Conservation (phyloP, 2,113 vertebrate genomes). For the Formicarius rufipectus region DNA sequence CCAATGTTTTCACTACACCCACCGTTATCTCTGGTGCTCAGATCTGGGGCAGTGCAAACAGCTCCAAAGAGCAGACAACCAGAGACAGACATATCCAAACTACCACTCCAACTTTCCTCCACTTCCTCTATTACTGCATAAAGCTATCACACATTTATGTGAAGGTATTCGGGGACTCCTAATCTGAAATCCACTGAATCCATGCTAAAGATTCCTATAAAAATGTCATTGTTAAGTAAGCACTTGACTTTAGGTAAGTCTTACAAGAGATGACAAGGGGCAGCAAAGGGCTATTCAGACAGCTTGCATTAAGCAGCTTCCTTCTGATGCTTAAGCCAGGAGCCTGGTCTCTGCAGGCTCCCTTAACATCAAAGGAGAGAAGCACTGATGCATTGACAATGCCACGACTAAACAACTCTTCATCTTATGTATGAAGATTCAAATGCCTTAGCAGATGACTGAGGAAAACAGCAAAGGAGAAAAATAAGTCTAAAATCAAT, state of each 20-base stretch:
- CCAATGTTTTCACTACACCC: background rate
- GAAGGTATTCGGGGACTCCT: background rate
- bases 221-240: background rate
- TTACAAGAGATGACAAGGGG: background rate
- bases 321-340: background rate
- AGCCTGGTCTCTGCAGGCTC: background rate
- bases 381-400: background rate
- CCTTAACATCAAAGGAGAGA: background rate
- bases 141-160: background rate
- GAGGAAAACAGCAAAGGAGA: background rate
- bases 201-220: background rate
- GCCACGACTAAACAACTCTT: background rate
- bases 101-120: background rate
- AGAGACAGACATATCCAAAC: background rate
- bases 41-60: background rate
- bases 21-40: constrained; percentile 12
- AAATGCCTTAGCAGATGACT: background rate
- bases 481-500: background rate
- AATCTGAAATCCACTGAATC: background rate
- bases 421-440: background rate
- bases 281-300: background rate
- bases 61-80: background rate
- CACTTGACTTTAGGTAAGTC: background rate
- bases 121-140: background rate
- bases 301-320: background rate